phyloP scores from a whole-genome alignment of 2,888 invertebrate genomes.

The Lithosia quadra region DNA sequence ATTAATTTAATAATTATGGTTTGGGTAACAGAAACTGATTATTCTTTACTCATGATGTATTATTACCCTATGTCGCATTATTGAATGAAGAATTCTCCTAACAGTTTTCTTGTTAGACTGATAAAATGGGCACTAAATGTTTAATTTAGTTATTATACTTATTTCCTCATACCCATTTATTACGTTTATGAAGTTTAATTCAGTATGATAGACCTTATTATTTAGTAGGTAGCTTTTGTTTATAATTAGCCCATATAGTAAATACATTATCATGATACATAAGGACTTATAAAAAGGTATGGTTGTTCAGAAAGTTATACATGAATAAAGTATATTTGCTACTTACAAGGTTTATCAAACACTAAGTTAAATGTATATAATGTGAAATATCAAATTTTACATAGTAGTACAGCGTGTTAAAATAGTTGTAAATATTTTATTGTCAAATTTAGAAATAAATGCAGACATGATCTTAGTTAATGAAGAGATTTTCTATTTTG shows the following conservation, averaged over 20 bases:
- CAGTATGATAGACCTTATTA: constrained; percentile 2
- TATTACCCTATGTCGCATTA: no score
- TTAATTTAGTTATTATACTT: not conserved
- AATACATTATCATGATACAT: constrained; percentile 18
- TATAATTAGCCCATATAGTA: constrained; percentile 4
- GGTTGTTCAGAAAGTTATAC: constrained; percentile 39
- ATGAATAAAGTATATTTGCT: constrained; percentile 34
- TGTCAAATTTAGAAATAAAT: constrained; percentile 40
- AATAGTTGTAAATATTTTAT: constrained; percentile 37
- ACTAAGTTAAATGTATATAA: constrained; percentile 19
- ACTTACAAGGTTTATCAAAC: constrained; percentile 30
- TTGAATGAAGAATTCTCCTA: not conserved
- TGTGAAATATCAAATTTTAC: constrained; percentile 31
- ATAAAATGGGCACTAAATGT: not conserved
- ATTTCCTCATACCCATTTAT: not conserved
- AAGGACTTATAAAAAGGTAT: constrained; percentile 22
- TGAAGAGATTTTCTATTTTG: no score
- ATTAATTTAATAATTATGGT: no score
- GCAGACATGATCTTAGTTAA: constrained; percentile 34
- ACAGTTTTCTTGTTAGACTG: not conserved
- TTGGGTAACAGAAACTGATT: not conserved
- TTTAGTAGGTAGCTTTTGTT: not conserved
- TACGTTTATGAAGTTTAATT: no score
- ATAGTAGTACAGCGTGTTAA: constrained; percentile 26
- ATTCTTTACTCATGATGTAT: not conserved